Conservation (phyloP, 2,797 vertebrate genomes). For the Halcyon badia region DNA sequence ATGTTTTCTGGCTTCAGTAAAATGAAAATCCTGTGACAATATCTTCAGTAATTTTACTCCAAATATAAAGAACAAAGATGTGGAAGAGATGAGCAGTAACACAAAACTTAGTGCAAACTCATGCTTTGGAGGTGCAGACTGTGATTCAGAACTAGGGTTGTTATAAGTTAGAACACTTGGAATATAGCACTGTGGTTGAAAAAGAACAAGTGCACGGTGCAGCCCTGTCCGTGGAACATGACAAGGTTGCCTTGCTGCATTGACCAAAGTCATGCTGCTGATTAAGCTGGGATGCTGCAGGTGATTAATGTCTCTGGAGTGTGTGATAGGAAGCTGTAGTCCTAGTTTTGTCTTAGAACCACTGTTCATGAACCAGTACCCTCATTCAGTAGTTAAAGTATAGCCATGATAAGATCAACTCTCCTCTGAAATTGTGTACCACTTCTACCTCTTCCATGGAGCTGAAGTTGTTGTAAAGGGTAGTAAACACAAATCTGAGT, state of each 20-base stretch:
- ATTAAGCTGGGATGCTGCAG: not conserved
- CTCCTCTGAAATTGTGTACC: not conserved
- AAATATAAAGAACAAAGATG: not conserved
- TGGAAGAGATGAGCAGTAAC: not conserved
- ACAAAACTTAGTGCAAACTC: not conserved
- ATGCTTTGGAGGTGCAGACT: not conserved
- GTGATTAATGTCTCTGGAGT: not conserved
- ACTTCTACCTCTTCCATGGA: not conserved
- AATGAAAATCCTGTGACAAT: not conserved
- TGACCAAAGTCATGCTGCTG: not conserved
- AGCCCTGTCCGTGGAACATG: not conserved
- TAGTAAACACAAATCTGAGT: not conserved
- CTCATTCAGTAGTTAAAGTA: not conserved
- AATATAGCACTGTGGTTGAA: not conserved
- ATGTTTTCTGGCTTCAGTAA: not conserved
- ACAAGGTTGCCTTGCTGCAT: not conserved
- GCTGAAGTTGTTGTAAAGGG: not conserved
- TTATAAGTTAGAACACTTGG: not conserved
- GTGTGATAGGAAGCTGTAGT: not conserved
- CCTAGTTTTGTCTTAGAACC: not conserved
- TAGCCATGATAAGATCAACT: not conserved
- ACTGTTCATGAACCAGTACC: not conserved
- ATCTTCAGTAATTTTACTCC: not conserved
- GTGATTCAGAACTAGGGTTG: not conserved
- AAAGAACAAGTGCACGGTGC: not conserved